These are phyloP conservation scores for Pteropus rufus DNA, from an alignment of 2,797 vertebrate genomes.

Conservation along the genomic window DNA sequence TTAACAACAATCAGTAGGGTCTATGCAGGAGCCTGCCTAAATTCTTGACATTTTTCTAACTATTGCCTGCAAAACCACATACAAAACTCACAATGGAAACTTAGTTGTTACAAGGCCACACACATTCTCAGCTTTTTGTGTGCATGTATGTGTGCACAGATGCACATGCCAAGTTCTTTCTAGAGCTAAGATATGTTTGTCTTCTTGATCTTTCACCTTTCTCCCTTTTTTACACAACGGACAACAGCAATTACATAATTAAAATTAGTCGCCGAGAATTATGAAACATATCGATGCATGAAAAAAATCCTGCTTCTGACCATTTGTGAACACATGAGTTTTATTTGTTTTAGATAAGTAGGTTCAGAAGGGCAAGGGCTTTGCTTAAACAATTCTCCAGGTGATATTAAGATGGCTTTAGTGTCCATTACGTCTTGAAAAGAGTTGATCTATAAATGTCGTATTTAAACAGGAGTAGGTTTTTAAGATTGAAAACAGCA, in stretches of 20 bases:
- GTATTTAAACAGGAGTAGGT: neutral
- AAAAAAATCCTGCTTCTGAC: neutral
- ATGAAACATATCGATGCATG: neutral
- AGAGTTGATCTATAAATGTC: neutral
- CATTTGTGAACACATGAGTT: neutral
- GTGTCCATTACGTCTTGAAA: neutral
- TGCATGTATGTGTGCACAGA: rapidly evolving
- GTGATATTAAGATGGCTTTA: neutral
- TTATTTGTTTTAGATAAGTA: neutral
- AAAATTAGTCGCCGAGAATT: neutral
- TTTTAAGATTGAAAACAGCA: conserved; percentile 22
- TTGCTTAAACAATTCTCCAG: neutral
- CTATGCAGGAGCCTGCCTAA: conserved; percentile 20
- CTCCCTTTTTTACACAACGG: neutral
- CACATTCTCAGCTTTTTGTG: neutral
- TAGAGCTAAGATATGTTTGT: neutral
- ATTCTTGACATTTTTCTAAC: conserved; percentile 70
- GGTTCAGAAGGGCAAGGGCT: neutral
- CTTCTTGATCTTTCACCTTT: neutral
- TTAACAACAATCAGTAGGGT: conserved; percentile 45
- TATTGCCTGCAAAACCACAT: conserved; percentile 40
- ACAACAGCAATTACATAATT: neutral
- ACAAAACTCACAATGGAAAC: neutral
- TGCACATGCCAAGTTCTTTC: neutral
- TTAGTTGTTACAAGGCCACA: neutral